Evolutionary conservation across 2,113 vertebrate genomes (phyloP).

Genomic region (Arvicanthis niloticus): DNA sequence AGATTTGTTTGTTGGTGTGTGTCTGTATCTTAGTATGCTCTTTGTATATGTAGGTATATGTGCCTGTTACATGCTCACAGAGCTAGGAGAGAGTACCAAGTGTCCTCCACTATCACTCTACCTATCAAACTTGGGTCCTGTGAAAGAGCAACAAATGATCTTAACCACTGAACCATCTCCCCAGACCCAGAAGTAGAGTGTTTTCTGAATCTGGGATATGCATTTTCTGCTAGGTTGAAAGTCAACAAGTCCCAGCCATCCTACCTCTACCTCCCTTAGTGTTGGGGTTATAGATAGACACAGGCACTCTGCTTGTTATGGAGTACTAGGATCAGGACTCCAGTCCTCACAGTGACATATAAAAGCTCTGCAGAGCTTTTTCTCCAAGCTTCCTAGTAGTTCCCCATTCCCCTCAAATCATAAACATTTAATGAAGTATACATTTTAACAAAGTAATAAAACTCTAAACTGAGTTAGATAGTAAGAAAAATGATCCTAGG

Average conservation of each 20-base stretch:
- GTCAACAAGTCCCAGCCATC: neutral
- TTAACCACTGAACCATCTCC: neutral
- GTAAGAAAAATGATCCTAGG: constrained; percentile 32
- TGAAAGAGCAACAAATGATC: neutral
- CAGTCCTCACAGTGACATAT: neutral
- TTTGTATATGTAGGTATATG: neutral
- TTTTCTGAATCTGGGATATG: no score
- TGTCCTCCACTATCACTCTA: neutral
- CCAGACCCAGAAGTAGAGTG: neutral
- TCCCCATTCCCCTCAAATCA: neutral
- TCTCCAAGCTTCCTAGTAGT: no score
- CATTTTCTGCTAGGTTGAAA: neutral
- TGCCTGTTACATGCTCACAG: neutral
- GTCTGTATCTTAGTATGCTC: neutral
- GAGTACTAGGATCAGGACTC: neutral
- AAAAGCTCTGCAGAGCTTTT: no score
- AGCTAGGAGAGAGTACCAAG: neutral
- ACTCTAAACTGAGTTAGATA: constrained; percentile 41
- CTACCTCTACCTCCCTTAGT: no score
- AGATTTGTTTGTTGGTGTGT: neutral
- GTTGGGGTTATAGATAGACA: neutral
- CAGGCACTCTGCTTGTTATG: neutral
- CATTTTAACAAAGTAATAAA: constrained; percentile 27
- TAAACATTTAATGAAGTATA: constrained; percentile 49
- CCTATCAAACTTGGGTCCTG: neutral